A percentile compares a stretch with the other conserved stretches of the same genome.
Evolutionary conservation across 2,888 invertebrate genomes (phyloP).

Genomic region (Oscheius sp.): DNA sequence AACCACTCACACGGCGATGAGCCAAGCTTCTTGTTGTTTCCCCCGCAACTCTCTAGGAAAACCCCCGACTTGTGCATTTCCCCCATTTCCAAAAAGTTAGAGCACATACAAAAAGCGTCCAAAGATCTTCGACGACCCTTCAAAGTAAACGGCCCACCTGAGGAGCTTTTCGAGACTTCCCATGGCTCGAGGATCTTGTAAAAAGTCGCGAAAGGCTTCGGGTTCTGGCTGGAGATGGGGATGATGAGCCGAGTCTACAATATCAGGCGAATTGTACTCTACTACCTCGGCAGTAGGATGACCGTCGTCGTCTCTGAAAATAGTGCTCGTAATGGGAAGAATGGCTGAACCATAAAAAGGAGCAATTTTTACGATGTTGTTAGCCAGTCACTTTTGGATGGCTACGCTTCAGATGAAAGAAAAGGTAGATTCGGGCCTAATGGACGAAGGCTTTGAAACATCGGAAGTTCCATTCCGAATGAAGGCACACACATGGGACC

Average conservation of each 20-base stretch:
- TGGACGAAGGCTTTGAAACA: slow-evolving; percentile 14
- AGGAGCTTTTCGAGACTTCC: slow-evolving; percentile 55
- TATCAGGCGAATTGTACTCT: slow-evolving; percentile 16
- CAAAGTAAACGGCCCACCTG: no score
- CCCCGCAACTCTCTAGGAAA: no score
- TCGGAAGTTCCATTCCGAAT: slow-evolving; percentile 18
- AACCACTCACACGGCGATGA: no score
- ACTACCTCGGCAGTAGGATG: slow-evolving; percentile 27
- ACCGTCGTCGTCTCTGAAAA: slow-evolving; percentile 32
- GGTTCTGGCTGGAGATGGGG: slow-evolving; percentile 12
- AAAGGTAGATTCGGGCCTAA: slow-evolving; percentile 13
- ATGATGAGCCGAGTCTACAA: neutral
- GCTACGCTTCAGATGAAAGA: neutral
- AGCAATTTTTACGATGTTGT: neutral
- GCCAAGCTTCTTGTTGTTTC: no score
- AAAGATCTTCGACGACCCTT: no score
- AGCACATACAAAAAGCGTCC: no score
- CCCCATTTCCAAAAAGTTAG: no score
- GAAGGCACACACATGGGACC: neutral
- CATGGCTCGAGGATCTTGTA: slow-evolving; percentile 54
- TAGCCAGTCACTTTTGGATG: neutral
- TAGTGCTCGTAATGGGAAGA: neutral
- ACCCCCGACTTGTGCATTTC: no score
- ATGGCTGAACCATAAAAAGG: neutral
- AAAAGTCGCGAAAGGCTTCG: slow-evolving; percentile 32